phyloP scores from a whole-genome alignment of 2,797 vertebrate genomes.

The Rhinella marina region DNA sequence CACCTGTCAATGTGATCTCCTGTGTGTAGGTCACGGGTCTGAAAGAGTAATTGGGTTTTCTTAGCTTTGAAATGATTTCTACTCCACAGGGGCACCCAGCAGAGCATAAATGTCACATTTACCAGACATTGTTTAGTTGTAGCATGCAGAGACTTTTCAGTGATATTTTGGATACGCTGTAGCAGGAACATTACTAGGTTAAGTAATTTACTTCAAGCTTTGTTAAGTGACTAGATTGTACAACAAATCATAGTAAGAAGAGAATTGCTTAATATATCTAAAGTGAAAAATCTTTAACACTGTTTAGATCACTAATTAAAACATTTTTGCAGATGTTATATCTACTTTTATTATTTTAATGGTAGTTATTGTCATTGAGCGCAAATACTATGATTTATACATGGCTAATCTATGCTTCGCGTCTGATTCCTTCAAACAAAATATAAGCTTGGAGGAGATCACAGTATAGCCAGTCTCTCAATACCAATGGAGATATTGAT shows the following conservation, averaged over 20 bases:
- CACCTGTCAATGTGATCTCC: constrained; percentile 49
- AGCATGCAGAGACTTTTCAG: constrained; percentile 45
- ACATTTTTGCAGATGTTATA: constrained; percentile 13
- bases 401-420: neutral
- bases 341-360: constrained; percentile 25
- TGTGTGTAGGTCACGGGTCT: constrained; percentile 51
- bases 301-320: neutral
- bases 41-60: constrained; percentile 55
- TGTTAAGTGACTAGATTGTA: constrained; percentile 46
- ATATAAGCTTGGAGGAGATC: neutral
- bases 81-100: constrained; percentile 41
- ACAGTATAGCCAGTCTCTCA: neutral
- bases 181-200: constrained; percentile 37
- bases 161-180: constrained; percentile 40
- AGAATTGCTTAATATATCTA: constrained; percentile 36
- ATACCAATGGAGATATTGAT: neutral
- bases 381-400: constrained; percentile 32
- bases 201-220: constrained; percentile 37
- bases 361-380: constrained; percentile 30
- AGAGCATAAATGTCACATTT: constrained; percentile 58
- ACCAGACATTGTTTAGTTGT: constrained; percentile 50
- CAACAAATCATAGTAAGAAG: constrained; percentile 1
- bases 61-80: constrained; percentile 56
- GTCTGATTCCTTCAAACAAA: constrained; percentile 9
- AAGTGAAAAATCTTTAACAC: constrained; percentile 15